Evolutionary conservation across 1,140 invertebrate genomes (phyloP).

Genomic region (Drosophila kikkawai): DNA sequence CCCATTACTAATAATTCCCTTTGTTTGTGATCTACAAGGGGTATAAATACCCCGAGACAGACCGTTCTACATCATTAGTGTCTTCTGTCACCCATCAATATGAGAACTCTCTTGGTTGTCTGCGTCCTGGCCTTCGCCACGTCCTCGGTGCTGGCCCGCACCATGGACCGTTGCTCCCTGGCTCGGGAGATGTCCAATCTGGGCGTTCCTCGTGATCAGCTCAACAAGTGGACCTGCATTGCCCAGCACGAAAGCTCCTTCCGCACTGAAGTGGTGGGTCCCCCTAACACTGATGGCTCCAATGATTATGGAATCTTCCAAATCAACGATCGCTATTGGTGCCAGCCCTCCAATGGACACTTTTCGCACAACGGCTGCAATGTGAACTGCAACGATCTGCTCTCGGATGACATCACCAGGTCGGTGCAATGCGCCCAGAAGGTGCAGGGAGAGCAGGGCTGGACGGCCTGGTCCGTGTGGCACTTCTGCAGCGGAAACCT

Average conservation of each 20-base stretch:
- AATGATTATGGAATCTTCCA: conserved; percentile 78
- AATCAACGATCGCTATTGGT: conserved; percentile 77
- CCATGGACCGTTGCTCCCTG: conserved; percentile 74
- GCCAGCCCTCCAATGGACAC: conserved; percentile 56
- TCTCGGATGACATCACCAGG: conserved; percentile 49
- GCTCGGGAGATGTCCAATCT: conserved; percentile 65
- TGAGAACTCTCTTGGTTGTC: conserved; percentile 51
- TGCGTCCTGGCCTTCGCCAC: conserved; percentile 48
- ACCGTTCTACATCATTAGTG: background rate
- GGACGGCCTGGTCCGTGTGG: conserved; percentile 63
- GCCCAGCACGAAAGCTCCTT: conserved; percentile 61
- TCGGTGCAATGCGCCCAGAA: conserved; percentile 61
- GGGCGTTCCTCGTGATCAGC: conserved; percentile 55
- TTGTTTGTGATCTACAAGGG: background rate
- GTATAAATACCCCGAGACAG: conserved; percentile 20
- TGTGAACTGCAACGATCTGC: conserved; percentile 42
- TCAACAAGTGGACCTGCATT: conserved; percentile 60
- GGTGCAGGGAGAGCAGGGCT: conserved; percentile 55
- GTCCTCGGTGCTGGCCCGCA: conserved; percentile 48
- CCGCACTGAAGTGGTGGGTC: conserved; percentile 54
- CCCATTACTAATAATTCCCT: background rate
- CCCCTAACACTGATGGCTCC: conserved; percentile 58
- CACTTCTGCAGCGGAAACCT: conserved; percentile 50
- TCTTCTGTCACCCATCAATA: conserved; percentile 8
- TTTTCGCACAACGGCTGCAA: conserved; percentile 51